Evolutionary conservation across 2,113 vertebrate species (phyloP).

Genomic region (Phylloscopus trochiloides): DNA sequence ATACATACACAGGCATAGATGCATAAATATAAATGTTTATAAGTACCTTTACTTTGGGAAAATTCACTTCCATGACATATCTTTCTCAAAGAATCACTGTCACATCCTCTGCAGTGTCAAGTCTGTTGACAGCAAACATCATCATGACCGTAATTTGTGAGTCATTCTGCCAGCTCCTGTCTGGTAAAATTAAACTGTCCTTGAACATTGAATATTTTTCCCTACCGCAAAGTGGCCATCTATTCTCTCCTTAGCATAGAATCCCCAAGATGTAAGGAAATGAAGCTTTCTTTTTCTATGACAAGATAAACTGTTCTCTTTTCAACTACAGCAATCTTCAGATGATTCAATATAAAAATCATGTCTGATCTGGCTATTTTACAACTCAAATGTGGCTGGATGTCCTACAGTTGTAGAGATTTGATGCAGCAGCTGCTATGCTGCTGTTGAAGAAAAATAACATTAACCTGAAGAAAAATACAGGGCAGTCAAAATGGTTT

Average conservation of each 20-base stretch:
- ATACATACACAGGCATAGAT: not conserved
- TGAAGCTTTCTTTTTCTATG: not conserved
- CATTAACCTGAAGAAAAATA: not conserved
- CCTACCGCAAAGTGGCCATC: not conserved
- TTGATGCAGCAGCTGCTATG: not conserved
- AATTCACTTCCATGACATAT: not conserved
- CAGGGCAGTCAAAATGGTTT: not conserved
- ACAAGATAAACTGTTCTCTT: not conserved
- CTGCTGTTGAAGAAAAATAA: not conserved
- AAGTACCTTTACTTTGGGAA: not conserved
- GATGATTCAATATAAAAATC: not conserved
- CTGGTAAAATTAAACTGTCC: not conserved
- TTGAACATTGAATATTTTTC: not conserved
- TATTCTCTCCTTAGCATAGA: not conserved
- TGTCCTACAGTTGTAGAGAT: not conserved
- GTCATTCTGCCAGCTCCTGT: constrained; percentile 13
- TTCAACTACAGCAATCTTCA: not conserved
- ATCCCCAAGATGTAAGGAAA: not conserved
- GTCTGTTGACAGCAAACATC: not conserved
- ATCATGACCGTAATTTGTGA: constrained; percentile 11
- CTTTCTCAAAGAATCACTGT: constrained; percentile 41
- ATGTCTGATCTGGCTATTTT: not conserved
- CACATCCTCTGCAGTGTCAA: constrained; percentile 20
- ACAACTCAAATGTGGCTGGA: not conserved
- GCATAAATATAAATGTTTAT: not conserved